Evolutionary conservation across 2,113 vertebrate species (phyloP).

Genomic region (Choloepus hoffmanni): DNA sequence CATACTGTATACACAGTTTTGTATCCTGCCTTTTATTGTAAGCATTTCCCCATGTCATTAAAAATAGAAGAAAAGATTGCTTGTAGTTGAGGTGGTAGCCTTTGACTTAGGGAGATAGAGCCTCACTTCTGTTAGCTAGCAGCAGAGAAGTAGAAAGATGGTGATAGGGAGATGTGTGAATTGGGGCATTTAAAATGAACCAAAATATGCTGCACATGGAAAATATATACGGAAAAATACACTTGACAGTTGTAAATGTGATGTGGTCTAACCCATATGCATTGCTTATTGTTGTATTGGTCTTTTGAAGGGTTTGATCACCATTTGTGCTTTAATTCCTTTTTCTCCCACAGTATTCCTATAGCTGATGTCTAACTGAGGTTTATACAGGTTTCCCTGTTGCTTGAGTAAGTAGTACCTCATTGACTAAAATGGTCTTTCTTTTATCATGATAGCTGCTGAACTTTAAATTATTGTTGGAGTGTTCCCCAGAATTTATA

Average conservation of each 20-base stretch:
- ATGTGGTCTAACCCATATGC: neutral
- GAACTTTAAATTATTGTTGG: constrained; percentile 22
- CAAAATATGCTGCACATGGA: neutral
- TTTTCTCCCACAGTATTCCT: constrained; percentile 4
- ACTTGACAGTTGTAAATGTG: neutral
- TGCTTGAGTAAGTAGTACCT: constrained; percentile 31
- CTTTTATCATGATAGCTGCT: constrained; percentile 5
- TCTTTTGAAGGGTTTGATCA: constrained; percentile 49
- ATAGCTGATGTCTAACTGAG: neutral
- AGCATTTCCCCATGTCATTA: constrained; percentile 46
- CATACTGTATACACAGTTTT: neutral
- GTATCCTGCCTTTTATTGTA: neutral
- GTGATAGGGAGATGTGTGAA: neutral
- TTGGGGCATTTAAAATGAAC: constrained; percentile 30
- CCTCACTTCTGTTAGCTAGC: constrained; percentile 13
- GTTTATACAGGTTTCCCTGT: constrained; percentile 25
- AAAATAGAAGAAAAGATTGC: constrained; percentile 18
- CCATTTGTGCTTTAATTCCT: constrained; percentile 24
- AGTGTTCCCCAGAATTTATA: neutral
- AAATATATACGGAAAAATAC: constrained; percentile 44
- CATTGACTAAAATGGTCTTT: constrained; percentile 49
- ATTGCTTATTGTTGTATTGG: neutral
- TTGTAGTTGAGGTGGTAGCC: neutral
- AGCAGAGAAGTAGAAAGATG: constrained; percentile 44
- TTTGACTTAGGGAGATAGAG: neutral